A percentile compares a stretch with the other conserved stretches of the same genome.
Conservation (phyloP, 2,113 vertebrate genomes). For the Indicator indicator region DNA sequence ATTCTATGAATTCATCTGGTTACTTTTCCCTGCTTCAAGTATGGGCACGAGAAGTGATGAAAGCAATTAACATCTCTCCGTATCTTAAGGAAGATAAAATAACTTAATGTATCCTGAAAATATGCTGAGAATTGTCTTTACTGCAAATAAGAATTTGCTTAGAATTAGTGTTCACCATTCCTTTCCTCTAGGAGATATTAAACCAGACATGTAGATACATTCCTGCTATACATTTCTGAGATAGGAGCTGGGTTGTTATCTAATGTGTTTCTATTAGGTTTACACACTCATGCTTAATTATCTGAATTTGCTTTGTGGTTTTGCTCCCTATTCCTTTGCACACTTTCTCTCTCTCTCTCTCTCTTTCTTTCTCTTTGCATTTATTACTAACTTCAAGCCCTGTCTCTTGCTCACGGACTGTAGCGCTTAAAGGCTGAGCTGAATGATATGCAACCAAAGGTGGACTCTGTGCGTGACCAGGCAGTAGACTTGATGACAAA, state of each 20-base stretch:
- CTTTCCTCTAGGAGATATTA: neutral
- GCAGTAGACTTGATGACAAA: constrained; percentile 90
- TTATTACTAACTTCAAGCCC: constrained; percentile 79
- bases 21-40: neutral
- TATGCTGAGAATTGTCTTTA: neutral
- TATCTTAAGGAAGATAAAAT: neutral
- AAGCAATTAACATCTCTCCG: neutral
- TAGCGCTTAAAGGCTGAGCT: constrained; percentile 92
- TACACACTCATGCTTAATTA: neutral
- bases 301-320: constrained; percentile 48
- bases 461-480: constrained; percentile 87
- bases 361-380: constrained; percentile 56
- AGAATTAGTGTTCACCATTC: neutral
- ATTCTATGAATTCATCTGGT: neutral
- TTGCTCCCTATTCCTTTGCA: constrained; percentile 67
- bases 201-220: neutral
- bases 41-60: neutral
- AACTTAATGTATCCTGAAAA: neutral
- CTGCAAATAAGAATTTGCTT: neutral
- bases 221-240: neutral
- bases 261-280: neutral
- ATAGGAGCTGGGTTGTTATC: neutral
- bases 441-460: constrained; percentile 86
- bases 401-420: constrained; percentile 80
- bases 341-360: constrained; percentile 64